Conservation (phyloP, 1,140 invertebrate species). For the Spodoptera frugiperda region DNA sequence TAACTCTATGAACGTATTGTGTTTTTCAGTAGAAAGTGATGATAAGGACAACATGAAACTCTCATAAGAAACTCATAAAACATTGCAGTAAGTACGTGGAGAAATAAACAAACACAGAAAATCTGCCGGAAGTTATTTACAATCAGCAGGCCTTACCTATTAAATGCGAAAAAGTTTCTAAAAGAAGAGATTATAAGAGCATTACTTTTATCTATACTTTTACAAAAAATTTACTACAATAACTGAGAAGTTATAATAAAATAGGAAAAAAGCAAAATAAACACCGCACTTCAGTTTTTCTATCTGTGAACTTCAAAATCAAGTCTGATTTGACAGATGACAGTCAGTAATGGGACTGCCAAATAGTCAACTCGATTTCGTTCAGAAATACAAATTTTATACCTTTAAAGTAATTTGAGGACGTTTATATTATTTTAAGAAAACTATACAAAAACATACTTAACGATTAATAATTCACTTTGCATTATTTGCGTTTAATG, state of each 20-base stretch:
- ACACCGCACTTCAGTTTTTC: constrained; percentile 27
- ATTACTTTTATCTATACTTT: background rate
- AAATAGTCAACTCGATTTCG: no score
- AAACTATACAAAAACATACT: no score
- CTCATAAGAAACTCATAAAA: background rate
- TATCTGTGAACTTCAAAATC: constrained; percentile 21
- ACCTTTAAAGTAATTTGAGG: no score
- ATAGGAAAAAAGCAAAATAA: constrained; percentile 32
- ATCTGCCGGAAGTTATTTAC: background rate
- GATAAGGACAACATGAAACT: background rate
- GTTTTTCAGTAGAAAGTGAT: background rate
- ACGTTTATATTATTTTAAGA: no score
- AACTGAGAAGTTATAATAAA: background rate
- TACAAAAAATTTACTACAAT: constrained; percentile 11
- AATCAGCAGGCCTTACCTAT: constrained; percentile 10
- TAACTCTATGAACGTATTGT: no score
- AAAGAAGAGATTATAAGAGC: background rate
- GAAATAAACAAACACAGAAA: constrained; percentile 5
- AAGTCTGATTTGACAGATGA: no score
- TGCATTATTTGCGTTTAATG: no score
- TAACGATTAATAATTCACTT: no score
- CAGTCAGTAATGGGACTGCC: no score
- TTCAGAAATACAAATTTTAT: no score
- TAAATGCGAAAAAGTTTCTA: background rate
- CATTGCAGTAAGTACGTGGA: background rate